These are phyloP conservation scores for Ceyx melanurus DNA, from an alignment of 2,113 vertebrate species.

Conservation along the genomic window DNA sequence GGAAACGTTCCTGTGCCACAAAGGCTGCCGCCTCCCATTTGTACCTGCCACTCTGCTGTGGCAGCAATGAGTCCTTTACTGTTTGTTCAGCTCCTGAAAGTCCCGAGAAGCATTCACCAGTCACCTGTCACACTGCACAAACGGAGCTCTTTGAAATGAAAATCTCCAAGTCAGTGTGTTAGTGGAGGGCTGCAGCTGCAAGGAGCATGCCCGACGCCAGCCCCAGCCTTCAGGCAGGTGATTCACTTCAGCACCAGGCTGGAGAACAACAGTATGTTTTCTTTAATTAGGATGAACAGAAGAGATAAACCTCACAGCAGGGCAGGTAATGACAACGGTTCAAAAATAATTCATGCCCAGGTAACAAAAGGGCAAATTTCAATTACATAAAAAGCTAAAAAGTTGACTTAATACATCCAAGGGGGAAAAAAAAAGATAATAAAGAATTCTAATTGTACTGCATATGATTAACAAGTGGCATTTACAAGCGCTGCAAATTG, in stretches of 20 bases:
- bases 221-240: slow-evolving; percentile 72
- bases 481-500: slow-evolving; percentile 46
- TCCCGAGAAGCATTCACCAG: slow-evolving; percentile 54
- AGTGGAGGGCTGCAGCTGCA: slow-evolving; percentile 12
- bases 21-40: neutral
- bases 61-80: slow-evolving; percentile 43
- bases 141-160: slow-evolving; percentile 66
- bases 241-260: slow-evolving; percentile 57
- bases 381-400: slow-evolving; percentile 72
- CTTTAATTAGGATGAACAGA: slow-evolving; percentile 80
- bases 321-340: slow-evolving; percentile 66
- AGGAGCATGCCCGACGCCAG: slow-evolving; percentile 1
- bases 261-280: slow-evolving; percentile 74
- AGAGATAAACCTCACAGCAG: slow-evolving; percentile 80
- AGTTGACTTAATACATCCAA: slow-evolving; percentile 43
- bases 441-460: neutral
- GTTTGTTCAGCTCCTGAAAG: slow-evolving; percentile 66
- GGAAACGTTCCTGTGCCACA: neutral
- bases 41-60: neutral
- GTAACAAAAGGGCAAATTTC: slow-evolving; percentile 77
- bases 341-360: slow-evolving; percentile 76
- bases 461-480: slow-evolving; percentile 52
- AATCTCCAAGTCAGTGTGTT: slow-evolving; percentile 49
- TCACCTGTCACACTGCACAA: slow-evolving; percentile 59
- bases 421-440: neutral